Conservation (phyloP, 1,140 invertebrate species). For the Ceratitis capitata region DNA sequence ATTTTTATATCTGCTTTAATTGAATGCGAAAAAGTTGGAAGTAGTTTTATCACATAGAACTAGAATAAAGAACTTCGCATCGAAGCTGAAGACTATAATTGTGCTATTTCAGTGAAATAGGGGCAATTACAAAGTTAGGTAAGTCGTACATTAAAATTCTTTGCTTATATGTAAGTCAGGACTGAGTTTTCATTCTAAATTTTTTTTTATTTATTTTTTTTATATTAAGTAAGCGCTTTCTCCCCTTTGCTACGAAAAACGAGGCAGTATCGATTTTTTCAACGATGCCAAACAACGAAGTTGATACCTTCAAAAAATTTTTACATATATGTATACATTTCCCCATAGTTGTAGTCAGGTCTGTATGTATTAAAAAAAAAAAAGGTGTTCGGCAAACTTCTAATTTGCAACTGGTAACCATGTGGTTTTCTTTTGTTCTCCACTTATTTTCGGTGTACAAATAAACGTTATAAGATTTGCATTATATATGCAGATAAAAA, state of each 20-base stretch:
- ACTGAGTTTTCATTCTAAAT: background rate
- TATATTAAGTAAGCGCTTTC: background rate
- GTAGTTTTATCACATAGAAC: background rate
- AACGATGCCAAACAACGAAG: background rate
- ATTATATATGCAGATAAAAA: no score
- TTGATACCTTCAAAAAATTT: background rate
- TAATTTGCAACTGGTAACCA: background rate
- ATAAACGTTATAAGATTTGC: background rate
- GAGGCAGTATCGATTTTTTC: slow-evolving; percentile 12
- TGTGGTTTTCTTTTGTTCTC: background rate
- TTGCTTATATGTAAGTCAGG: background rate
- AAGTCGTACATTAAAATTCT: slow-evolving; percentile 1
- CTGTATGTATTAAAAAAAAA: background rate
- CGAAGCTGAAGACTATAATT: background rate
- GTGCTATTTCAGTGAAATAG: slow-evolving; percentile 29
- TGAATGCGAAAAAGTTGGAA: background rate
- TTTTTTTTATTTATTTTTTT: background rate
- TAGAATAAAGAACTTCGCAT: slow-evolving; percentile 19
- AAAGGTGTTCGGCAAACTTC: no score
- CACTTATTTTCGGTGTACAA: no score
- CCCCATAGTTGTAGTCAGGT: background rate
- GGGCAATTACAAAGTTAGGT: background rate
- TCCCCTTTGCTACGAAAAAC: background rate
- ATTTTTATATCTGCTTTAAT: background rate
- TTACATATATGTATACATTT: background rate